Percentiles rank a stretch among this genome's conserved stretches.
phyloP scores from a whole-genome alignment of 2,888 invertebrate species.

The Tolmerus cingulatus region DNA sequence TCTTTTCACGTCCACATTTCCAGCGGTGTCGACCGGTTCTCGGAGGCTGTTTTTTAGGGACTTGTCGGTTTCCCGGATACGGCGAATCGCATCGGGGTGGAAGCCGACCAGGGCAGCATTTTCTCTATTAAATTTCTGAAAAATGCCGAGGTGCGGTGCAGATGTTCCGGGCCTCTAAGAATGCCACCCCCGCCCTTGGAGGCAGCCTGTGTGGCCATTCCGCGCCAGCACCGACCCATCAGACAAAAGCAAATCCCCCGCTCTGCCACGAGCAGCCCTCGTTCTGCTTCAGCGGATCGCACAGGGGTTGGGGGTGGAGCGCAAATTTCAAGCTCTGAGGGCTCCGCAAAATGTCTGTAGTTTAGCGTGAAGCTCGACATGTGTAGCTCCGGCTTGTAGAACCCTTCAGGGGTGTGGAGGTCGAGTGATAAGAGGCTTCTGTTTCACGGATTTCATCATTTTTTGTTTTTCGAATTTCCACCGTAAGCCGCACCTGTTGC shows the following conservation, averaged over 20 bases:
- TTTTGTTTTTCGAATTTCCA: background rate
- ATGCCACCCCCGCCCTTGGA: background rate
- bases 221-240: background rate
- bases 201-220: background rate
- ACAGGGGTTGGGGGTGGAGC: background rate
- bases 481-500: background rate
- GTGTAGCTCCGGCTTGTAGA: background rate
- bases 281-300: background rate
- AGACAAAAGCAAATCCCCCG: background rate
- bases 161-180: background rate
- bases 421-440: background rate
- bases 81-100: background rate
- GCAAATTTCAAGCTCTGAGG: background rate
- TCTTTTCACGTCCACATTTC: background rate
- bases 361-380: background rate
- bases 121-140: background rate
- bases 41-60: background rate
- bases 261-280: background rate
- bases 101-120: background rate
- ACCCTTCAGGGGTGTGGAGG: background rate
- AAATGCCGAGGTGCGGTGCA: background rate
- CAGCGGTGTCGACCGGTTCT: background rate
- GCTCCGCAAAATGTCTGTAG: background rate
- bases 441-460: background rate
- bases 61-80: background rate